Evolutionary conservation across 23 tunicate species (phyloP).

Genomic region (Clavelina lepadiformis): DNA sequence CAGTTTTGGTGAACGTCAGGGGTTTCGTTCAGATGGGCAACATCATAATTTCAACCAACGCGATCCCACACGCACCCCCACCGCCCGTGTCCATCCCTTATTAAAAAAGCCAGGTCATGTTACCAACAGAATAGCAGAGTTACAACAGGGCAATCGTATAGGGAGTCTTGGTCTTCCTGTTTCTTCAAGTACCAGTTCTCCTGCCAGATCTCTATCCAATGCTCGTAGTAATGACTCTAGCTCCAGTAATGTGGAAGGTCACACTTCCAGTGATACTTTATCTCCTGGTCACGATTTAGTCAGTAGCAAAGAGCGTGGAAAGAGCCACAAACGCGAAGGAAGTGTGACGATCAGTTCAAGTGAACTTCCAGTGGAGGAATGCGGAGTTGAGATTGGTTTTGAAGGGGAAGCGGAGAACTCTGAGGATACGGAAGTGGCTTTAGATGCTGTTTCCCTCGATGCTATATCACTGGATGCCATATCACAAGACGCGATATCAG

Average conservation of each 20-base stretch:
- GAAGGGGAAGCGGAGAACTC: constrained; percentile 34
- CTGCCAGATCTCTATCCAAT: background rate
- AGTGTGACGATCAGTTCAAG: constrained; percentile 53
- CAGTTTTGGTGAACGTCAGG: constrained; percentile 75
- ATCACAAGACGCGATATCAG: constrained; percentile 1
- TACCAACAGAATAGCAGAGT: constrained; percentile 12
- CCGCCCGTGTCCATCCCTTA: constrained; percentile 75
- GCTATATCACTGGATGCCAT: constrained; percentile 38
- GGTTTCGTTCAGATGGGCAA: constrained; percentile 14
- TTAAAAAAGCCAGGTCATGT: constrained; percentile 79
- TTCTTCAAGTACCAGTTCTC: background rate
- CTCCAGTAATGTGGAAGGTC: background rate
- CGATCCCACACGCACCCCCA: constrained; percentile 53
- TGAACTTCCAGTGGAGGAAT: constrained; percentile 46
- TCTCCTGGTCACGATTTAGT: background rate
- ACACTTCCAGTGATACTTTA: background rate
- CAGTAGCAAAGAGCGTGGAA: background rate
- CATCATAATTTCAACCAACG: constrained; percentile 23
- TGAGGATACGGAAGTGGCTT: constrained; percentile 32
- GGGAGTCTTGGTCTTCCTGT: constrained; percentile 25
- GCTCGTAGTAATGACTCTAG: background rate
- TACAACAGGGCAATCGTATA: constrained; percentile 2
- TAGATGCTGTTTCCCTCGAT: constrained; percentile 40
- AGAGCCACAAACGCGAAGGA: constrained; percentile 31
- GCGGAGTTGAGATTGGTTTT: constrained; percentile 37